A percentile compares a stretch with the other conserved stretches of the same genome.
These are phyloP conservation scores for Perodicticus potto DNA, from an alignment of 2,797 vertebrate genomes.

Conservation along the genomic window DNA sequence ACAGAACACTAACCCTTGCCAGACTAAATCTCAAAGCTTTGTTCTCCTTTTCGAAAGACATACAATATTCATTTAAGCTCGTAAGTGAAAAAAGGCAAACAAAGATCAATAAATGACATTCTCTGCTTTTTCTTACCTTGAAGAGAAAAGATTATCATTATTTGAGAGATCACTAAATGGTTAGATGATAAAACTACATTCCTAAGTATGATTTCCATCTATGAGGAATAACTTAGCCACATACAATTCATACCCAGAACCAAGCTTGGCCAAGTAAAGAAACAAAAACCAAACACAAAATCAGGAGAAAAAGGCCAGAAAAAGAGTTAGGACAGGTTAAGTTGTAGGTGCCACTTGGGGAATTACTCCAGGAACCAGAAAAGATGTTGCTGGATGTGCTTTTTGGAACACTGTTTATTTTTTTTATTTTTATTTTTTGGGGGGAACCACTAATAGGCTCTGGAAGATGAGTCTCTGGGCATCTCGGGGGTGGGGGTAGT, in stretches of 20 bases:
- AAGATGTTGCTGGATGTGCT: not conserved
- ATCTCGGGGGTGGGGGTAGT: not conserved
- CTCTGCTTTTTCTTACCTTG: not conserved
- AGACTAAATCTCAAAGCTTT: not conserved
- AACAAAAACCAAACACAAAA: not conserved
- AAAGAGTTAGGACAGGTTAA: not conserved
- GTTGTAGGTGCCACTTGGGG: not conserved
- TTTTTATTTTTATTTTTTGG: too few species aligned
- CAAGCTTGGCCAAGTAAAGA: not conserved
- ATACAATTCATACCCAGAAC: not conserved
- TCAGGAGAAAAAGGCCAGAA: not conserved
- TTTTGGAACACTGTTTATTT: not conserved
- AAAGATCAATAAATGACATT: constrained; percentile 6
- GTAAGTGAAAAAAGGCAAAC: not conserved
- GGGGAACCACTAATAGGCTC: too few species aligned
- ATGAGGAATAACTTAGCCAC: not conserved
- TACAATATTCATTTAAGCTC: not conserved
- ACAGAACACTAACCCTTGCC: not conserved
- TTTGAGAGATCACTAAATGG: not conserved
- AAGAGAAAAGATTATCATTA: not conserved
- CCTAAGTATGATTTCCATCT: not conserved
- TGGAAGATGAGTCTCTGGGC: not conserved
- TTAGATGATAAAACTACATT: not conserved
- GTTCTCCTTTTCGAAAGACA: not conserved
- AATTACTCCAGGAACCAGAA: not conserved